phyloP scores from a whole-genome alignment of 2,888 invertebrate species.

The Rutpela maculata region DNA sequence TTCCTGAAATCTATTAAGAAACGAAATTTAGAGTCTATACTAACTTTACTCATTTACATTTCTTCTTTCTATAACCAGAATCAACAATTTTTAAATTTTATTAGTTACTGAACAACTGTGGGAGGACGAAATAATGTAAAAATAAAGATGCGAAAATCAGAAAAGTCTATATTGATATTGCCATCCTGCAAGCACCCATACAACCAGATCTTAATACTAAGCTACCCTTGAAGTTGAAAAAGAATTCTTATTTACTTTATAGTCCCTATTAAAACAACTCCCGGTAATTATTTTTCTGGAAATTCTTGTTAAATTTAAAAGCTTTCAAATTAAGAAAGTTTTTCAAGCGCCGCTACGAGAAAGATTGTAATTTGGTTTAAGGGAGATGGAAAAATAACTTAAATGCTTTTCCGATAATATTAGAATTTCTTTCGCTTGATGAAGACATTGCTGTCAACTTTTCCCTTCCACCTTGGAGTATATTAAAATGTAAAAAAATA shows the following conservation, averaged over 20 bases:
- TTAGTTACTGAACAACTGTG: too few relatives aligned
- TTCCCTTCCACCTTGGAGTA: neutral
- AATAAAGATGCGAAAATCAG: too few relatives aligned
- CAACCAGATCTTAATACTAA: neutral
- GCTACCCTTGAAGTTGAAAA: slow-evolving; percentile 1
- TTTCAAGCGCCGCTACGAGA: slow-evolving; percentile 17
- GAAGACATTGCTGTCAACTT: slow-evolving; percentile 23
- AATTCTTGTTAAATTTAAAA: slow-evolving; percentile 41
- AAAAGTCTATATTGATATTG: neutral
- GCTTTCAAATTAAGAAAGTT: slow-evolving; percentile 41
- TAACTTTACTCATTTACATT: too few relatives aligned
- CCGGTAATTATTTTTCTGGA: slow-evolving; percentile 38
- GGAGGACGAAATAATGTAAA: too few relatives aligned
- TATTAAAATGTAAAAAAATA: slow-evolving; percentile 27
- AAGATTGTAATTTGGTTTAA: slow-evolving; percentile 25
- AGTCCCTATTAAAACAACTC: slow-evolving; percentile 34
- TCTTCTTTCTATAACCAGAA: too few relatives aligned
- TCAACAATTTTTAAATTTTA: too few relatives aligned
- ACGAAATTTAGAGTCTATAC: too few relatives aligned
- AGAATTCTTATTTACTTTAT: slow-evolving; percentile 40
- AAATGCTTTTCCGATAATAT: slow-evolving; percentile 34
- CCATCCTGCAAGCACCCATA: neutral
- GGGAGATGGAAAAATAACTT: slow-evolving; percentile 36
- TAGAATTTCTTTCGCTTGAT: slow-evolving; percentile 19
- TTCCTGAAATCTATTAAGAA: too few relatives aligned